Evolutionary conservation across 2,113 vertebrate genomes (phyloP).

Genomic region (Corydoras maculifer): DNA sequence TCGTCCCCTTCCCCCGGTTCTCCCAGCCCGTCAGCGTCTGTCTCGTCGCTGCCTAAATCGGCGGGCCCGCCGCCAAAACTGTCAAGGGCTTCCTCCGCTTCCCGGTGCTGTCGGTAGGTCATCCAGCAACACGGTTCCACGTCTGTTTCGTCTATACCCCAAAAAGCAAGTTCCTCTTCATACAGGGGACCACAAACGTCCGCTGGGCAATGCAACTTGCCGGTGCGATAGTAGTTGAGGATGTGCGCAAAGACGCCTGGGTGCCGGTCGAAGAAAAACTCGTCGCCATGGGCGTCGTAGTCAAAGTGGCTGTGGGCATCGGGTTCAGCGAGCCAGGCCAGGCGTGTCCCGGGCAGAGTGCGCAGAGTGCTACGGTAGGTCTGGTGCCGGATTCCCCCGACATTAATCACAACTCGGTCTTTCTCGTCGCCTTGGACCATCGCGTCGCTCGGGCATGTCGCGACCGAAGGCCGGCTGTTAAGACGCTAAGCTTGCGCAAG

Average conservation of each 20-base stretch:
- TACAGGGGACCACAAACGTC: conserved; percentile 85
- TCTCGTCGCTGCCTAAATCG: conserved; percentile 61
- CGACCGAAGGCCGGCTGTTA: conserved; percentile 55
- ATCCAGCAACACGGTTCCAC: conserved; percentile 91
- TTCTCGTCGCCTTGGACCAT: conserved; percentile 91
- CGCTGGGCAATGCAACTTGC: conserved; percentile 85
- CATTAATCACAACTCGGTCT: conserved; percentile 91
- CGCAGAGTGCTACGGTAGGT: conserved; percentile 88
- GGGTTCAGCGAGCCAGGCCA: conserved; percentile 86
- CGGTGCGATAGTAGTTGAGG: conserved; percentile 85
- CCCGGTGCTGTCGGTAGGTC: conserved; percentile 85
- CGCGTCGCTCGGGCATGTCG: conserved; percentile 74
- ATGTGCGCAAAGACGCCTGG: conserved; percentile 86
- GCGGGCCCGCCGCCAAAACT: conserved; percentile 81
- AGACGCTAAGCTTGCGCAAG: conserved; percentile 52
- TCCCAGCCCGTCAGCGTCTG: conserved; percentile 72
- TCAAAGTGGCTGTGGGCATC: conserved; percentile 88
- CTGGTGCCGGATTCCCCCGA: conserved; percentile 87
- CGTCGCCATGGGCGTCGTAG: conserved; percentile 80
- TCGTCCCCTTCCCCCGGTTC: conserved; percentile 80
- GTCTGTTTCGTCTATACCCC: conserved; percentile 88
- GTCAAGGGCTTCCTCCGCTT: conserved; percentile 86
- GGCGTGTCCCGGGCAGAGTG: conserved; percentile 82
- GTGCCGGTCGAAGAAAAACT: conserved; percentile 88
- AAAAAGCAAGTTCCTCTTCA: conserved; percentile 85